Base-by-base conservation (phyloP, 30 jellyfish, hydroid and myxozoan genomes). In the Hydractinia symbiolongicarpus region DNA sequence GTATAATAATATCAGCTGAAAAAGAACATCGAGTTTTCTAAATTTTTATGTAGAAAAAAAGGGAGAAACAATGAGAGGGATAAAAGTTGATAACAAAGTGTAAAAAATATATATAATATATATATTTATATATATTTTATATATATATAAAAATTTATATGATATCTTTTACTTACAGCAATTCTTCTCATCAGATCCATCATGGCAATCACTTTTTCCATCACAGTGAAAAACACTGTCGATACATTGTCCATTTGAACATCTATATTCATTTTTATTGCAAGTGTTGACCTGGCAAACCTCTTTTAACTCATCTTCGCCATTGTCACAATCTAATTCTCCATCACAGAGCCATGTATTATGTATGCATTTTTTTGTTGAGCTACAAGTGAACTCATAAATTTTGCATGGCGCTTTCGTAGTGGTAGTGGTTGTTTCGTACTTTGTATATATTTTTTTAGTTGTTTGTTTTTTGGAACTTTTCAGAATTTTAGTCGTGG, bases 281-380 rank as follows among this genome's bases (percentile, higher is more conserved):
- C 99, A 93, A 20, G 69, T 70, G 40, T 53, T 71, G 66, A 53
- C 76, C 53, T 79, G 76, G 60, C 97, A 90, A 7, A 57, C 53
- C 5, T 55, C 85, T 20, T 21, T 76, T 17, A 86, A 60, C 57
- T 93, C 98, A 64, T 93, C 98, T 21, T 73, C 87, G 5, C 92
- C 95, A 81, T 93, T 88, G 5, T 68, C 78, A 74, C 98, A 93
- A 82, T 93, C 96, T 5, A 53, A n/a, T 44, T 84, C 98, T 1
- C 95, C 96, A 66, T 93, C 96, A 71, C 98, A 93, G 5, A 84
- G 85, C 95, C 94, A 93, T 5, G 95, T 19, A 9, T 66, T 79
- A 57, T 79, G 84, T 5, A 93, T 57, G 61, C 98, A 88, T 54
- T 83, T 70, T 13, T 84, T 85, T 30, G 58, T 72, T 9, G 60